Percentiles rank a stretch among this genome's conserved stretches.
Evolutionary conservation across 2,797 vertebrate genomes (phyloP).

Genomic region (Chiloscyllium punctatum): DNA sequence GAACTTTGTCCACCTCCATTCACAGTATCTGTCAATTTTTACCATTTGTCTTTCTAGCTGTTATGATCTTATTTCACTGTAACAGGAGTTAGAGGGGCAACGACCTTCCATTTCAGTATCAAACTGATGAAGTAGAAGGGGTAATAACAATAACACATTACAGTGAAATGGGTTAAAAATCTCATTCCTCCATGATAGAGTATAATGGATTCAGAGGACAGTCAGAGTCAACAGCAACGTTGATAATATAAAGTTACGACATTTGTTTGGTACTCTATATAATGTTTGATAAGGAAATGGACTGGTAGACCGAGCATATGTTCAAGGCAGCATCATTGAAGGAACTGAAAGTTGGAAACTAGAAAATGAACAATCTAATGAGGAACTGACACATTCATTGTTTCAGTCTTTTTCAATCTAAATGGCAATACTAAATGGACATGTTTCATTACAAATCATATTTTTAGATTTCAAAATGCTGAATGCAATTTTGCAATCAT

Average conservation of each 20-base stretch:
- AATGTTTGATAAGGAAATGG: background rate
- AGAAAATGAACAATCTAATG: background rate
- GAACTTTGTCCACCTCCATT: background rate
- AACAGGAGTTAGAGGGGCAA: background rate
- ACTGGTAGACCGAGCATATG: background rate
- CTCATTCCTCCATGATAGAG: too few species aligned
- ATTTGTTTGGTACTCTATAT: background rate
- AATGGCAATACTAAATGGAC: background rate
- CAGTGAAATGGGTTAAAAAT: background rate
- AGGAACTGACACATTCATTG: background rate
- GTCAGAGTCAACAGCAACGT: background rate
- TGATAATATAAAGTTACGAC: background rate
- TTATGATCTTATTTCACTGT: background rate
- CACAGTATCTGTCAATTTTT: background rate
- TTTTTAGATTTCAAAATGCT: background rate
- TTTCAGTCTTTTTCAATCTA: background rate
- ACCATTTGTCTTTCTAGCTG: background rate
- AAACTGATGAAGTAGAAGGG: background rate
- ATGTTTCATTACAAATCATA: constrained; percentile 15
- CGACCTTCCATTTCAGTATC: background rate
- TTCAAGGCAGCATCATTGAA: background rate
- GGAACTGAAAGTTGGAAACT: background rate
- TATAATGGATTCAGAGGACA: background rate
- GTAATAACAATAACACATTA: background rate
- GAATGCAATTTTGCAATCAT: background rate